Conservation (phyloP, 2,888 invertebrate genomes). For the Byasa hedistus region DNA sequence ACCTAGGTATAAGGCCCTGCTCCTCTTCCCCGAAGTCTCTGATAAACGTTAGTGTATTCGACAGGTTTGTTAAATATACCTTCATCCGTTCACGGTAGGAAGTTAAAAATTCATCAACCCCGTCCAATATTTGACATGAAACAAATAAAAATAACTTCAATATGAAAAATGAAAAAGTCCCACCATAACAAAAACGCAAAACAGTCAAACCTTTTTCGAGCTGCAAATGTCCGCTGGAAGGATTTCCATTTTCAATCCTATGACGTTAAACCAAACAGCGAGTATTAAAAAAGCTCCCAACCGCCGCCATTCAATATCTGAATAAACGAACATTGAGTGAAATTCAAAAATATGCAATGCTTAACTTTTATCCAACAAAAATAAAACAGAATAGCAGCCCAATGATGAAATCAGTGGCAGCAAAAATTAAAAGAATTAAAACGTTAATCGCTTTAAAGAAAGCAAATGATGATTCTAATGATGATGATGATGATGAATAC, state of each 20-base stretch:
- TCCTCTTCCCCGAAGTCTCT: too few relatives aligned
- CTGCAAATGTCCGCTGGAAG: slow-evolving; percentile 24
- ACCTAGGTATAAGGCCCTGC: too few relatives aligned
- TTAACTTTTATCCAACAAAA: slow-evolving; percentile 11
- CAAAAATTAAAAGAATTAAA: not conserved
- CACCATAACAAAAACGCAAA: slow-evolving; percentile 14
- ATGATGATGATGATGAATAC: too few relatives aligned
- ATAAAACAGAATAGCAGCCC: slow-evolving; percentile 2
- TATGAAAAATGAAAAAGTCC: slow-evolving; percentile 23
- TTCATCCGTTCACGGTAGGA: not conserved
- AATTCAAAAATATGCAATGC: slow-evolving; percentile 11
- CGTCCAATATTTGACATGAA: slow-evolving; percentile 14
- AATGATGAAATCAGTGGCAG: slow-evolving; percentile 5
- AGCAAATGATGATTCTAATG: too few relatives aligned
- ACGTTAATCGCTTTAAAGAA: too few relatives aligned
- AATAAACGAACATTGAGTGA: slow-evolving; percentile 15
- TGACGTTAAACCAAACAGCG: slow-evolving; percentile 19
- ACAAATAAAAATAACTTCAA: slow-evolving; percentile 18
- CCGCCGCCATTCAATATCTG: slow-evolving; percentile 18
- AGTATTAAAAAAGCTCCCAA: slow-evolving; percentile 23
- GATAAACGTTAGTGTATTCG: too few relatives aligned
- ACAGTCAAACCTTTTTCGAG: slow-evolving; percentile 24
- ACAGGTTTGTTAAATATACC: too few relatives aligned
- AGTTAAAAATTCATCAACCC: slow-evolving; percentile 14
- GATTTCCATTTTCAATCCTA: slow-evolving; percentile 25